Conservation (phyloP, 2,888 invertebrate species). For the Notodonta dromedarius region DNA sequence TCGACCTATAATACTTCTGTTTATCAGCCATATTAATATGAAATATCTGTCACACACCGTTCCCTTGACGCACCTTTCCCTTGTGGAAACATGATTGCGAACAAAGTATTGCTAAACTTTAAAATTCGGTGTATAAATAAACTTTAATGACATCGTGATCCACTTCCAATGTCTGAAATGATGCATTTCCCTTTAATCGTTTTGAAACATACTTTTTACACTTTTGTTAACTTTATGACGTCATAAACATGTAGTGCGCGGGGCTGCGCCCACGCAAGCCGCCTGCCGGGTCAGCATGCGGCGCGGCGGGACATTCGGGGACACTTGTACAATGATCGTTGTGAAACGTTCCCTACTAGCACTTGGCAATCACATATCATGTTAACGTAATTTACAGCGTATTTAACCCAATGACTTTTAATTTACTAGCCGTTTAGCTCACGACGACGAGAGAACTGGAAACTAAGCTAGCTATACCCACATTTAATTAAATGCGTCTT, state of each 20-base stretch:
- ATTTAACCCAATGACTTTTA: slow-evolving; percentile 30
- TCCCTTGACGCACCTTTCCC: slow-evolving; percentile 1
- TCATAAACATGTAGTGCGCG: neutral
- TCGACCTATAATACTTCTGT: neutral
- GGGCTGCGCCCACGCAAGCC: neutral
- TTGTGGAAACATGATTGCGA: neutral
- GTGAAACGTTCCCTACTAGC: slow-evolving; percentile 29
- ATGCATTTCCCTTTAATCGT: slow-evolving; percentile 2
- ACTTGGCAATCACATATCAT: slow-evolving; percentile 24
- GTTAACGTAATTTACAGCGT: slow-evolving; percentile 22
- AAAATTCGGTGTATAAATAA: neutral
- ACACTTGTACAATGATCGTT: slow-evolving; percentile 27
- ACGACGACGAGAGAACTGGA: slow-evolving; percentile 6
- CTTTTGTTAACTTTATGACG: neutral
- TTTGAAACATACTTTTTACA: slow-evolving; percentile 2
- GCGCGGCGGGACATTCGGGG: slow-evolving; percentile 6
- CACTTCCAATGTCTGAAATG: neutral
- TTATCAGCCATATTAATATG: neutral
- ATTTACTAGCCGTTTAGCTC: slow-evolving; percentile 24
- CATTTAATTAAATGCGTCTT: too few relatives aligned
- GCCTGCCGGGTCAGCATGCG: neutral
- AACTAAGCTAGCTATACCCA: neutral
- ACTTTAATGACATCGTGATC: neutral
- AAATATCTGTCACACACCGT: neutral
- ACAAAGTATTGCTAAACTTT: neutral